These are phyloP conservation scores for Macrobrachium rosenbergii DNA, from an alignment of 1,140 invertebrate genomes.

Conservation along the genomic window DNA sequence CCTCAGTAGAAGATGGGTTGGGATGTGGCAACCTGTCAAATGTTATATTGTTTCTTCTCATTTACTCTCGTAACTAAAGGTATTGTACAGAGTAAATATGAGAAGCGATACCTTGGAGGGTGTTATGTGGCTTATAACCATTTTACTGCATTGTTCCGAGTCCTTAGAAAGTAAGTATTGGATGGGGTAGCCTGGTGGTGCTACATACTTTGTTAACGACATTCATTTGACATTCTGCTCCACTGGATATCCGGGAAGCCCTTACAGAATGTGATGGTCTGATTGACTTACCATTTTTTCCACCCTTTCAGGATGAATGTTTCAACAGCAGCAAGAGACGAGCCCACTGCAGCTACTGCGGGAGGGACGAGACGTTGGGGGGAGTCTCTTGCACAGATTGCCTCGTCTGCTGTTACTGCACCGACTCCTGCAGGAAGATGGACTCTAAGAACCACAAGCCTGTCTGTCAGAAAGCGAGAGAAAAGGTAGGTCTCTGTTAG, in stretches of 20 bases:
- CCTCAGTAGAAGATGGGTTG: too few relatives aligned
- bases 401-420: slow-evolving; percentile 36
- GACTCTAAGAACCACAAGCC: slow-evolving; percentile 28
- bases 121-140: too few relatives aligned
- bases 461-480: slow-evolving; percentile 23
- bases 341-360: slow-evolving; percentile 38
- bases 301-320: slow-evolving; percentile 32
- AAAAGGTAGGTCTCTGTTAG: slow-evolving; percentile 20
- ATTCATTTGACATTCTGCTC: too few relatives aligned
- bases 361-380: slow-evolving; percentile 24
- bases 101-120: too few relatives aligned
- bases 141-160: too few relatives aligned
- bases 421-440: slow-evolving; percentile 43
- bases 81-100: too few relatives aligned
- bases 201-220: too few relatives aligned
- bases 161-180: too few relatives aligned
- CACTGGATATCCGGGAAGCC: neutral
- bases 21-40: too few relatives aligned
- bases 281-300: neutral
- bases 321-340: slow-evolving; percentile 39
- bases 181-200: too few relatives aligned
- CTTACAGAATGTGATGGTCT: neutral
- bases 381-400: slow-evolving; percentile 30
- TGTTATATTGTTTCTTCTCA: too few relatives aligned
- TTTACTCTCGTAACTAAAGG: too few relatives aligned